Evolutionary conservation across 2,113 vertebrate genomes (phyloP), one percentile per base, ranked within the genome.

Genomic region (Camelus bactrianus): DNA sequence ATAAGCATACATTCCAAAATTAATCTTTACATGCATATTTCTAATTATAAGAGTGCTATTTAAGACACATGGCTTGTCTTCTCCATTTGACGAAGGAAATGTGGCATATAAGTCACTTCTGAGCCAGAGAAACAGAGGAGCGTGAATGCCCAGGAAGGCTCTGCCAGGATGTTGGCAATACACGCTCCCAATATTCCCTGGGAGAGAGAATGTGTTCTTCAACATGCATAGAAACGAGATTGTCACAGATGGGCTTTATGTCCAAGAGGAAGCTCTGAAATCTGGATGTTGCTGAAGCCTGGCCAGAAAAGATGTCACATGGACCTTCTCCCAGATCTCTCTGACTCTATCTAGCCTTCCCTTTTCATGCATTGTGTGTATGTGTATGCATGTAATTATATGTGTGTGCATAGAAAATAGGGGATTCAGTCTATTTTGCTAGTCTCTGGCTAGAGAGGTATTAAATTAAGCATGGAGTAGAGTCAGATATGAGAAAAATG

Each of bases 31-130:
- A 46, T 60, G 35, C 60, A 5, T 46, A 76, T 89, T 83, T 89
- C 67, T 69, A 89, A 75, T 58, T 70, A 76, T 93, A 73, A 89
- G 56, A 86, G n/a, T 73, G 38, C 58, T 91, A 75, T 86, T 92
- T 94, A 82, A 94, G 38, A 58, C 52, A 83, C 38, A 54, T 62
- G 69, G 28, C 69, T 70, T 75, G 42, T 46, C 62, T 94, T 94
- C 65, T 58, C 24, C 54, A 50, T 85, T 79, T 91, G 65, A 75
- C 50, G 56, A 82, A 88, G 50, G 69, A 92, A 92, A 87, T 87
- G 30, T 86, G 69, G 28, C 88, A 54, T 38, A 5, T 62, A 76
- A 76, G 46, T 92, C 42, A 69, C 62, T 70, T 83, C 28, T 28
- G 73, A 56, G 54, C 48, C 62, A 96, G 70, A 88, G 64, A 32